These are phyloP conservation scores for Noctua comes DNA, from an alignment of 2,888 invertebrate species.

Conservation along the genomic window DNA sequence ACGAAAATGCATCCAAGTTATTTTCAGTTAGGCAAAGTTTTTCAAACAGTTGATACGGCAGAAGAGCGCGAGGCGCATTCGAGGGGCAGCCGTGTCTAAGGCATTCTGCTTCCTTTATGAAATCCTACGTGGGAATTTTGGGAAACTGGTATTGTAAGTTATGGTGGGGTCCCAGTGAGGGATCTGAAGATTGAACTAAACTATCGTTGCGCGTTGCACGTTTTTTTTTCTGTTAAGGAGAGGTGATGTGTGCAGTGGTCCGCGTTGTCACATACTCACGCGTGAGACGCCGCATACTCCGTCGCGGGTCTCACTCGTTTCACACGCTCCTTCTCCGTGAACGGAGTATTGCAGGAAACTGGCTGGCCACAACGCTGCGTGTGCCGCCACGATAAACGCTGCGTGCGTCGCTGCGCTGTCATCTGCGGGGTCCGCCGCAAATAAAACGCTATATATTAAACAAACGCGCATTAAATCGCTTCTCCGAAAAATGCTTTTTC, in stretches of 20 bases:
- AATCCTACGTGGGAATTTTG: slow-evolving; percentile 59
- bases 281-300: neutral
- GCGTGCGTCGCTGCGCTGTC: neutral
- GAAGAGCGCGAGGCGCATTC: slow-evolving; percentile 30
- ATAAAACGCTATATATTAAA: neutral
- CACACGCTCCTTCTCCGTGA: neutral
- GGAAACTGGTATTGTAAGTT: slow-evolving; percentile 61
- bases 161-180: slow-evolving; percentile 26
- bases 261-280: neutral
- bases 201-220: neutral
- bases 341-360: neutral
- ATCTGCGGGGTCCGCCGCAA: neutral
- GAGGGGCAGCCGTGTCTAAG: slow-evolving; percentile 39
- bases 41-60: slow-evolving; percentile 55
- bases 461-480: neutral
- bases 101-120: slow-evolving; percentile 64
- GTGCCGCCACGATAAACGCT: neutral
- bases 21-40: slow-evolving; percentile 49
- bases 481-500: neutral
- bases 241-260: neutral
- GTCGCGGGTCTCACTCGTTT: neutral
- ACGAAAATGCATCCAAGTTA: slow-evolving; percentile 48
- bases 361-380: neutral
- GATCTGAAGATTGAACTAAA: neutral
- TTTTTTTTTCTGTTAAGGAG: neutral